Conservation (phyloP, 2,113 vertebrate genomes). For the Pantherophis guttatus region DNA sequence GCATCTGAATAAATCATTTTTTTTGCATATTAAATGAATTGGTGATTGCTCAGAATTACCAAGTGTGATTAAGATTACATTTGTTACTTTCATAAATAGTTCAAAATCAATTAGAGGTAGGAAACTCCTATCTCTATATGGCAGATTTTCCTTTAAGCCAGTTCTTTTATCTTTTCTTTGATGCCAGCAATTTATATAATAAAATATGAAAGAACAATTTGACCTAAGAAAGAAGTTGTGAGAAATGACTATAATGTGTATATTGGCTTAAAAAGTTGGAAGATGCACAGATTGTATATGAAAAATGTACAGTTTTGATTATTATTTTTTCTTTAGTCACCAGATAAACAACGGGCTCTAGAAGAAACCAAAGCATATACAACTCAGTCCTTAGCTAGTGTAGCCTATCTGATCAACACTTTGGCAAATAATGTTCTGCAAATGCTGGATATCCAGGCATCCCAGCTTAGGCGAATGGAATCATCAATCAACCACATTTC, state of each 20-base stretch:
- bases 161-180: neutral
- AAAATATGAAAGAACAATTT: neutral
- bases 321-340: slow-evolving; percentile 73
- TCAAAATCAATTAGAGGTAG: neutral
- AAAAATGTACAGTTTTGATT: neutral
- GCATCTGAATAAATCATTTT: neutral
- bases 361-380: slow-evolving; percentile 99
- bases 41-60: neutral
- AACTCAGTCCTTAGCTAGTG: slow-evolving; percentile 95
- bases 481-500: slow-evolving; percentile 99
- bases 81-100: neutral
- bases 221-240: neutral
- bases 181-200: neutral
- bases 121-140: neutral
- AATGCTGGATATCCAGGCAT: slow-evolving; percentile 98
- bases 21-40: neutral
- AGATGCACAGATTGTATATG: neutral
- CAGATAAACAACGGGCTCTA: slow-evolving; percentile 94
- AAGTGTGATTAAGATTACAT: neutral
- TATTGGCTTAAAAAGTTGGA: neutral
- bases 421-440: slow-evolving; percentile 99
- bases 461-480: slow-evolving; percentile 97
- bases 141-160: neutral
- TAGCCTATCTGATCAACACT: slow-evolving; percentile 98
- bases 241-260: neutral